Percentiles rank a stretch among this genome's conserved stretches.
phyloP scores from a whole-genome alignment of 1,140 invertebrate genomes.

The Lysiphlebus fabarum region DNA sequence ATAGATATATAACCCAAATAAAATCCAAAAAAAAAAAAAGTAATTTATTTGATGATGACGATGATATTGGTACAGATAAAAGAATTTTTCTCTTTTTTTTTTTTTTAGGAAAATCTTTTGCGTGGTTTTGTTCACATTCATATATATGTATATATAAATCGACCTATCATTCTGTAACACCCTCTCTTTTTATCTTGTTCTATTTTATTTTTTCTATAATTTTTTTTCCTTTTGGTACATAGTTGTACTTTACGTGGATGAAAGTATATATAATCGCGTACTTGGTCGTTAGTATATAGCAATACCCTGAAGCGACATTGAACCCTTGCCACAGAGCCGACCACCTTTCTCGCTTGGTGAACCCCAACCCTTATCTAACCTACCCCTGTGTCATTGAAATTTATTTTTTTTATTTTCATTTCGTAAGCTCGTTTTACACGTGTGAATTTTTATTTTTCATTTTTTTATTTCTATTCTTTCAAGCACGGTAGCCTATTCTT shows the following conservation, averaged over 20 bases:
- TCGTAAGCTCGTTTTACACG: neutral
- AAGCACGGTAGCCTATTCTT: conserved; percentile 8
- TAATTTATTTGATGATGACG: too few species aligned
- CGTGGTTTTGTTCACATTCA: too few species aligned
- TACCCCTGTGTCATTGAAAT: conserved; percentile 5
- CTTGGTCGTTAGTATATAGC: conserved; percentile 40
- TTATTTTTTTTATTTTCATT: conserved; percentile 6
- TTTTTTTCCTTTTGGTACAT: too few species aligned
- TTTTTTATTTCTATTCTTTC: conserved; percentile 3
- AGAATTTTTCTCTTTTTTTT: too few species aligned
- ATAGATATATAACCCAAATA: too few species aligned
- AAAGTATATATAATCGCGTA: conserved; percentile 38
- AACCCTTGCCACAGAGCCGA: conserved; percentile 34
- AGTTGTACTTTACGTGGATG: conserved; percentile 19
- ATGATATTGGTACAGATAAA: too few species aligned
- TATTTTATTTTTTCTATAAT: too few species aligned
- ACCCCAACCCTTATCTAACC: conserved; percentile 16
- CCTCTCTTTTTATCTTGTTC: too few species aligned
- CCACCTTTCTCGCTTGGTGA: conserved; percentile 27
- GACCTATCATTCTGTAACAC: too few species aligned
- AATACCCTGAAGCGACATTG: conserved; percentile 36
- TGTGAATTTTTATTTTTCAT: conserved; percentile 24
- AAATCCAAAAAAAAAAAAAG: too few species aligned
- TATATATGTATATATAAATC: too few species aligned
- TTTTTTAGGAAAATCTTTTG: too few species aligned